These are phyloP conservation scores for Melieria crassipennis DNA, from an alignment of 2,888 invertebrate species.

Conservation along the genomic window DNA sequence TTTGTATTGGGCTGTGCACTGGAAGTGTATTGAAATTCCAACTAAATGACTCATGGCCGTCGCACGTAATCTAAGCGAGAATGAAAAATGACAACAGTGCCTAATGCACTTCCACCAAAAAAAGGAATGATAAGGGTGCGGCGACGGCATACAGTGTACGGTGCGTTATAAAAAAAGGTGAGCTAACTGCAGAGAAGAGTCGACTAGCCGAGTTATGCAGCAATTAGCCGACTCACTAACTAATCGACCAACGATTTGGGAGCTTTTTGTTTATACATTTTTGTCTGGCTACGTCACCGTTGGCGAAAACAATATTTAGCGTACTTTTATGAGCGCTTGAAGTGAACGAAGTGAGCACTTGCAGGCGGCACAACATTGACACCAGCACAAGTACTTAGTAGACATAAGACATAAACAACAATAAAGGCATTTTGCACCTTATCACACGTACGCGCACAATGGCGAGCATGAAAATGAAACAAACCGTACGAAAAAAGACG, in stretches of 20 bases:
- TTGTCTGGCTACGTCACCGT: no score
- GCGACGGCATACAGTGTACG: not conserved
- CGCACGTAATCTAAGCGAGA: not conserved
- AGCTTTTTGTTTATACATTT: no score
- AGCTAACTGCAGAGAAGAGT: no score
- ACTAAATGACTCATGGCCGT: slow-evolving; percentile 19
- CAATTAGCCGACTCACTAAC: no score
- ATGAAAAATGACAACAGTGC: not conserved
- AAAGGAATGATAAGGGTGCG: not conserved
- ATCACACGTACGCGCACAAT: slow-evolving; percentile 18
- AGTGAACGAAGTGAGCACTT: no score
- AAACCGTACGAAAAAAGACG: not conserved
- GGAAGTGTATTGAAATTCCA: slow-evolving; percentile 25
- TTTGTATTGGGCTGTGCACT: slow-evolving; percentile 2
- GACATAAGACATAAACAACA: slow-evolving; percentile 4
- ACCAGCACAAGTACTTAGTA: not conserved
- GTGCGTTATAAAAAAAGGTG: no score
- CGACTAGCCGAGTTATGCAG: no score
- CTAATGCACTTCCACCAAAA: not conserved
- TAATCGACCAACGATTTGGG: no score
- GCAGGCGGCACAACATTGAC: no score
- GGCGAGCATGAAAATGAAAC: not conserved
- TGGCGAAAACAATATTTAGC: no score
- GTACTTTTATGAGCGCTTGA: no score
- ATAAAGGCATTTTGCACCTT: slow-evolving; percentile 30